These are phyloP conservation scores for Brachionus rotundiformis DNA, from an alignment of 1,140 invertebrate species.

Conservation along the genomic window DNA sequence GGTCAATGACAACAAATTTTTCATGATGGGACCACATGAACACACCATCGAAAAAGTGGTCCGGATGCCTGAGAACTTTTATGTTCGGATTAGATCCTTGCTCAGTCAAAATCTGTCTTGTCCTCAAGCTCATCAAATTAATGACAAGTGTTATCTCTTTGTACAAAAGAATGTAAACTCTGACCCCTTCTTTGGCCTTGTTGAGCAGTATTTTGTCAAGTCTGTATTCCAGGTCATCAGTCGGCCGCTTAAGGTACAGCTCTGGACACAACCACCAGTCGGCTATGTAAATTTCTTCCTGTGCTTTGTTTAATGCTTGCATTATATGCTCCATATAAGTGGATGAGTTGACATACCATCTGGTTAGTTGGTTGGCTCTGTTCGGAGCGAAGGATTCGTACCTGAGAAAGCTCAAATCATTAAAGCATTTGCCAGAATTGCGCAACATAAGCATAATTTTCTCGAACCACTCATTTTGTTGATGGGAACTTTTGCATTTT, in stretches of 20 bases:
- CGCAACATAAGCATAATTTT: slow-evolving; percentile 41
- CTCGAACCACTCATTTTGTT: slow-evolving; percentile 44
- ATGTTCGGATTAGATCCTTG: slow-evolving; percentile 50
- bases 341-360: slow-evolving; percentile 78
- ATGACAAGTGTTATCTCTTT: slow-evolving; percentile 95
- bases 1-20: slow-evolving; percentile 94
- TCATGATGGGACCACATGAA: slow-evolving; percentile 97
- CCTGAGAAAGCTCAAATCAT: background rate
- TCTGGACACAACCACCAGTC: slow-evolving; percentile 94
- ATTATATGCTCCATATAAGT: slow-evolving; percentile 83
- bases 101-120: slow-evolving; percentile 66
- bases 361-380: background rate
- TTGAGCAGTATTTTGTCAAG: slow-evolving; percentile 80
- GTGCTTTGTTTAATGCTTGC: slow-evolving; percentile 81
- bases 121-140: slow-evolving; percentile 89
- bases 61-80: slow-evolving; percentile 82
- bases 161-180: slow-evolving; percentile 87
- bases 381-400: slow-evolving; percentile 45
- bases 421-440: slow-evolving; percentile 33
- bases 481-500: slow-evolving; percentile 28
- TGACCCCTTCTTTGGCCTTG: slow-evolving; percentile 81
- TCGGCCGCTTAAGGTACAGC: slow-evolving; percentile 82
- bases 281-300: slow-evolving; percentile 90
- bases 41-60: slow-evolving; percentile 78
- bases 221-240: slow-evolving; percentile 74